Conservation (phyloP, 2,797 vertebrate genomes). For the Ispidina picta region DNA sequence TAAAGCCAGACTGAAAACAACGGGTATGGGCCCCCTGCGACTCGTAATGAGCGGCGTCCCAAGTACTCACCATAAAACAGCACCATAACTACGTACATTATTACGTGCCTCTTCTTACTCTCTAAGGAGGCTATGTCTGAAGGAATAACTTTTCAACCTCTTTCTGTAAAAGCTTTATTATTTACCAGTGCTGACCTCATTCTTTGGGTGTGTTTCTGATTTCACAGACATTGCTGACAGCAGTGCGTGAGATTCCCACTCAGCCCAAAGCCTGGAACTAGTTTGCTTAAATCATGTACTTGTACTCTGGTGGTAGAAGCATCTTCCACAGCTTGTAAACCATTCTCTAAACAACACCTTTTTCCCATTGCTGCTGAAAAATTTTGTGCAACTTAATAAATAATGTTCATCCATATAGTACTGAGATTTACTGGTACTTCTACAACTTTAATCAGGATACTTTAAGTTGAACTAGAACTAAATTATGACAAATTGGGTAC, state of each 20-base stretch:
- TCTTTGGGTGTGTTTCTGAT: background rate
- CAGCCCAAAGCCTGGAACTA: background rate
- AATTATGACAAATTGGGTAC: background rate
- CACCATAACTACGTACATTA: background rate
- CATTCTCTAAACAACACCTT: background rate
- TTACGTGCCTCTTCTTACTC: background rate
- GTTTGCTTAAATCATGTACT: background rate
- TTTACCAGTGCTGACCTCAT: background rate
- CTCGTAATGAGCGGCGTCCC: background rate
- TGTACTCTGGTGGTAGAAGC: background rate
- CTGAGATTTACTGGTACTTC: background rate
- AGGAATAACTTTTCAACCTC: conserved; percentile 18
- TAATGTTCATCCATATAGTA: background rate
- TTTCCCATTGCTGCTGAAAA: background rate
- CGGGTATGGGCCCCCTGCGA: background rate
- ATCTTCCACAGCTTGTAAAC: background rate
- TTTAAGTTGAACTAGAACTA: background rate
- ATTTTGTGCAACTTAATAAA: background rate
- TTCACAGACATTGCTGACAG: background rate
- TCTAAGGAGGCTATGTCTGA: background rate
- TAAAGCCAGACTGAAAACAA: background rate
- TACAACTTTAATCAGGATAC: background rate
- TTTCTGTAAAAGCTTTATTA: conserved; percentile 15
- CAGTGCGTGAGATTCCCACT: background rate
- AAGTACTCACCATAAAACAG: background rate